Conservation (phyloP, 2,113 vertebrate species). For the Gymnobelideus leadbeateri region DNA sequence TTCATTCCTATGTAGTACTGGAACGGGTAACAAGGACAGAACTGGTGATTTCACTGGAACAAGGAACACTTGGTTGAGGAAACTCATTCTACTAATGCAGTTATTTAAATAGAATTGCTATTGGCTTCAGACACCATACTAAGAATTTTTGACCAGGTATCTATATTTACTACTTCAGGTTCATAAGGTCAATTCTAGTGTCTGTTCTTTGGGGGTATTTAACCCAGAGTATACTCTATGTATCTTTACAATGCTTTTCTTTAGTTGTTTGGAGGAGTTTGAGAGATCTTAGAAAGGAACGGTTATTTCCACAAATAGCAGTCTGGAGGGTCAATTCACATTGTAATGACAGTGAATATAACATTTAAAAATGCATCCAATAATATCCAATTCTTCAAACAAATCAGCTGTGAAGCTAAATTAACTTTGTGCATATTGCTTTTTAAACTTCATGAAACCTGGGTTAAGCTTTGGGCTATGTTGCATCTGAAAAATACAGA, state of each 20-base stretch:
- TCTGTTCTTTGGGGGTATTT: neutral
- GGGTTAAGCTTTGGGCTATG: constrained; percentile 71
- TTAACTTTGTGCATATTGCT: constrained; percentile 73
- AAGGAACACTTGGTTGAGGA: neutral
- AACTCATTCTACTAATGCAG: neutral
- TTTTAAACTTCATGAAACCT: constrained; percentile 72
- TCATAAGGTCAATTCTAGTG: neutral
- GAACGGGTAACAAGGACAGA: neutral
- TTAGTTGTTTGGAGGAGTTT: constrained; percentile 26
- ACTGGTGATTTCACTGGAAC: neutral
- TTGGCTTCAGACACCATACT: neutral
- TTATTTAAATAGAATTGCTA: neutral
- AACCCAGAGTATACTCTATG: neutral
- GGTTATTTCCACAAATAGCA: constrained; percentile 1
- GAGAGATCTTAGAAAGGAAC: neutral
- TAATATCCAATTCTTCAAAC: constrained; percentile 72
- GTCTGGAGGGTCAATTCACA: constrained; percentile 44
- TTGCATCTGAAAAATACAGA: constrained; percentile 69
- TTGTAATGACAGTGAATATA: constrained; percentile 60
- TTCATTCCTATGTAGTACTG: neutral
- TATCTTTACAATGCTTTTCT: constrained; percentile 11
- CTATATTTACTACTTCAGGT: neutral
- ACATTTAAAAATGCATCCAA: constrained; percentile 57
- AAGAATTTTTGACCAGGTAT: neutral
- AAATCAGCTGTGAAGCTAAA: constrained; percentile 69